Evolutionary conservation across 2,888 invertebrate species (phyloP).

Genomic region (Cephus pygmeus): DNA sequence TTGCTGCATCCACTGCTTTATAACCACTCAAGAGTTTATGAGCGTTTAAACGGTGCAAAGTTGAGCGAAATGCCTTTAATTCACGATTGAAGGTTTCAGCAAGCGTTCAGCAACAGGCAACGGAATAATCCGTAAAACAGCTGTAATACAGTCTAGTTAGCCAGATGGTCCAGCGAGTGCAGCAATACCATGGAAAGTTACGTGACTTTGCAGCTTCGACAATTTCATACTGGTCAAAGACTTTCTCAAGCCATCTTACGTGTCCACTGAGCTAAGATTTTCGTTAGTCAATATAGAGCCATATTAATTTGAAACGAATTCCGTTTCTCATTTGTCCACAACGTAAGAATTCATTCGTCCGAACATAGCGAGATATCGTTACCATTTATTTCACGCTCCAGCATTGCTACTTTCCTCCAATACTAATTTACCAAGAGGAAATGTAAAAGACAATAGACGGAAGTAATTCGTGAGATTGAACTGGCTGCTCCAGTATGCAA

Average conservation of each 20-base stretch:
- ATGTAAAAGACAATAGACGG: not conserved
- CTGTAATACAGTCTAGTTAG: not conserved
- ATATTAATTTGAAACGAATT: not conserved
- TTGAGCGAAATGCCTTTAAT: not conserved
- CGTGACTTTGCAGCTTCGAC: not conserved
- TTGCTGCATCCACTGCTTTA: constrained; percentile 22
- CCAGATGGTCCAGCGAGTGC: not conserved
- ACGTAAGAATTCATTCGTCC: not conserved
- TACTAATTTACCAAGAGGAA: not conserved
- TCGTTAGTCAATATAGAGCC: not conserved
- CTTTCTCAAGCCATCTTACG: not conserved
- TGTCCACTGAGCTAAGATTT: not conserved
- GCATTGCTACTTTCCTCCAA: not conserved
- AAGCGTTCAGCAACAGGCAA: not conserved
- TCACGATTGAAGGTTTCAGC: not conserved
- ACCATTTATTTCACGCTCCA: not conserved
- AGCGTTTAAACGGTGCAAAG: constrained; percentile 21
- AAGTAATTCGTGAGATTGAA: not conserved
- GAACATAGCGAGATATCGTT: not conserved
- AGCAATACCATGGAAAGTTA: not conserved
- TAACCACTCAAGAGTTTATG: constrained; percentile 38
- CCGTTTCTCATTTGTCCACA: not conserved
- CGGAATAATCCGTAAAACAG: not conserved
- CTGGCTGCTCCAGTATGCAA: not conserved
- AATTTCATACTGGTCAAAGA: not conserved